These are phyloP conservation scores for Elgaria multicarinata DNA, from an alignment of 2,113 vertebrate genomes.

Conservation along the genomic window DNA sequence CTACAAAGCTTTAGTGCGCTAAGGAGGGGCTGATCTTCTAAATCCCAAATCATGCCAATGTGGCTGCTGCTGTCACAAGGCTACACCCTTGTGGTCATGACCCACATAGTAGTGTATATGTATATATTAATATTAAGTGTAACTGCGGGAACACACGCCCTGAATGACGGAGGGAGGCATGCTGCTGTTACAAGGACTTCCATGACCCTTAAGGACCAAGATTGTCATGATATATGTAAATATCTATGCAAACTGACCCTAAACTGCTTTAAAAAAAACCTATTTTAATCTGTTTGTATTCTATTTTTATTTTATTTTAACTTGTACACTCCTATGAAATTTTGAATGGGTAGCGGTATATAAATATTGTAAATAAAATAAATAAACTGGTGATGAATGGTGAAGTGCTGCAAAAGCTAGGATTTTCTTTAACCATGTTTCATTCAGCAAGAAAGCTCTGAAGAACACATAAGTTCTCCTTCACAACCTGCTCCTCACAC, in stretches of 20 bases:
- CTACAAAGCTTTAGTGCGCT: no score
- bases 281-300: no score
- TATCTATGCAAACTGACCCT: not conserved
- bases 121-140: no score
- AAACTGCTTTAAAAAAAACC: not conserved
- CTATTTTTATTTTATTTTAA: no score
- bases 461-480: not conserved
- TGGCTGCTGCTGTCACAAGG: not conserved
- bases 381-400: not conserved
- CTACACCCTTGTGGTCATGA: not conserved
- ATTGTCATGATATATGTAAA: not conserved
- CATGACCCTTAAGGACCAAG: not conserved
- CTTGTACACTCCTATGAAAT: no score
- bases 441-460: not conserved
- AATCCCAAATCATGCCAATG: not conserved
- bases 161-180: not conserved
- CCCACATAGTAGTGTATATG: not conserved
- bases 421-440: not conserved
- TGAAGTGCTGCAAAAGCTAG: not conserved
- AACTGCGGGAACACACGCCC: not conserved
- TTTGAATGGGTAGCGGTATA: no score
- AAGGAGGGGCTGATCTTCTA: not conserved
- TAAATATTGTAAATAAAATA: no score
- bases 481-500: not conserved
- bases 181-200: not conserved